Percentiles rank a stretch among this genome's conserved stretches.
Conservation (phyloP, 1,140 invertebrate species). For the Ctenoplectra terminalis region DNA sequence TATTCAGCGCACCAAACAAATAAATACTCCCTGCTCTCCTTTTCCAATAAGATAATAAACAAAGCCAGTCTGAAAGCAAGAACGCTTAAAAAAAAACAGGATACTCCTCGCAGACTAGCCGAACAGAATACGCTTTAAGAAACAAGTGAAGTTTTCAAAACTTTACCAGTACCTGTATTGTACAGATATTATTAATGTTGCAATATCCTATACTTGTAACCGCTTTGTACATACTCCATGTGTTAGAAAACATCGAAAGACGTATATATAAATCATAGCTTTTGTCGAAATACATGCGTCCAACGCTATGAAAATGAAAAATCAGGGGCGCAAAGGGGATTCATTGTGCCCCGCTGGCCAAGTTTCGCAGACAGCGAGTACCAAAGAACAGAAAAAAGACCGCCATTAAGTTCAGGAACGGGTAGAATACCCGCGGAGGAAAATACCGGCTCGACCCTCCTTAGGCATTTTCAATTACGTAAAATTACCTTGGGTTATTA, state of each 20-base stretch:
- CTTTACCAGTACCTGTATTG: too few species aligned
- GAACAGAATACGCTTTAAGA: background rate
- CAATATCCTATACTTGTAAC: too few species aligned
- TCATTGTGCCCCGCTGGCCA: background rate
- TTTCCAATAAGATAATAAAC: too few species aligned
- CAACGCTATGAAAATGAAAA: background rate
- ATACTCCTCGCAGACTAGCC: background rate
- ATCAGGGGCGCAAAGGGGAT: constrained; percentile 1
- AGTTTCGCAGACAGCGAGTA: background rate
- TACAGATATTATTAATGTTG: too few species aligned
- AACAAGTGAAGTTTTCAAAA: too few species aligned
- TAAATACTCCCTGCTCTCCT: too few species aligned
- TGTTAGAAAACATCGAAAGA: too few species aligned
- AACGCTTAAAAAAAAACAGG: too few species aligned
- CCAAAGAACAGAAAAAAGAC: constrained; percentile 22
- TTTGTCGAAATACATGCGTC: background rate
- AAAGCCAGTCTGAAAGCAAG: too few species aligned
- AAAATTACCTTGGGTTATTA: constrained; percentile 73
- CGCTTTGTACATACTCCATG: background rate
- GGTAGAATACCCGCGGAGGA: background rate
- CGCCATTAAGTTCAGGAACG: constrained; percentile 19
- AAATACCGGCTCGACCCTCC: constrained; percentile 55
- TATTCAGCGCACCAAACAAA: too few species aligned
- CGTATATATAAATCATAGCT: background rate
- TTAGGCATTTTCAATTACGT: constrained; percentile 74